Evolutionary conservation across 2,888 invertebrate genomes (phyloP).

Genomic region (Papilio elwesi): DNA sequence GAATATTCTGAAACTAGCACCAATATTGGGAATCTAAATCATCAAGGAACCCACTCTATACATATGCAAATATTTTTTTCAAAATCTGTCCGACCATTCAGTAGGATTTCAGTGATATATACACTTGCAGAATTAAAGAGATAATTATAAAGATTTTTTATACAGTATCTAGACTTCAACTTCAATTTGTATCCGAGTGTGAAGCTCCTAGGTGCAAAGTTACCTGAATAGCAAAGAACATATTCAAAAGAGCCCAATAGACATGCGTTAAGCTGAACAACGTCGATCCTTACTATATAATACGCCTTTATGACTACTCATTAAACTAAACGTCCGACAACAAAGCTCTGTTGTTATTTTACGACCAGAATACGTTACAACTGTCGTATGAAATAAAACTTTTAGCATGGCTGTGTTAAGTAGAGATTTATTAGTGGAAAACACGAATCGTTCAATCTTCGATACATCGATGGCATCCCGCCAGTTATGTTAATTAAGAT

Average conservation of each 20-base stretch:
- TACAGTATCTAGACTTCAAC: too few relatives aligned
- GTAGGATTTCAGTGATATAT: too few relatives aligned
- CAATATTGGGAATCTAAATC: too few relatives aligned
- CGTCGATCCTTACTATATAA: conserved; percentile 24
- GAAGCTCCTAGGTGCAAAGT: neutral
- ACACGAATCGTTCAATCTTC: conserved; percentile 44
- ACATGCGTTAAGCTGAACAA: neutral
- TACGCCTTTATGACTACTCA: conserved; percentile 33
- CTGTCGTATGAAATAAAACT: conserved; percentile 53
- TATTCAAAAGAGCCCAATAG: neutral
- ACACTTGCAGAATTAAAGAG: too few relatives aligned
- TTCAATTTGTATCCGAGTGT: too few relatives aligned
- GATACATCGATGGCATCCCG: conserved; percentile 48
- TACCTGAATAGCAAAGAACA: neutral
- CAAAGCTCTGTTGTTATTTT: conserved; percentile 45
- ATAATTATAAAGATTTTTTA: too few relatives aligned
- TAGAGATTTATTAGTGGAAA: conserved; percentile 49
- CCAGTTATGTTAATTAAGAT: conserved; percentile 44
- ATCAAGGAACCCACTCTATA: too few relatives aligned
- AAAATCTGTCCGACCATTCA: too few relatives aligned
- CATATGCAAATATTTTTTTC: too few relatives aligned
- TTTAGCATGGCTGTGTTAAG: conserved; percentile 68
- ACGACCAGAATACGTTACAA: conserved; percentile 45
- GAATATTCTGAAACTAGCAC: too few relatives aligned
- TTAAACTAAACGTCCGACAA: conserved; percentile 37